These are phyloP conservation scores for Aurelia aurita complex sp. Pacific DNA, from an alignment of 30 jellyfish, hydroid and myxozoan species.

Conservation along the genomic window DNA sequence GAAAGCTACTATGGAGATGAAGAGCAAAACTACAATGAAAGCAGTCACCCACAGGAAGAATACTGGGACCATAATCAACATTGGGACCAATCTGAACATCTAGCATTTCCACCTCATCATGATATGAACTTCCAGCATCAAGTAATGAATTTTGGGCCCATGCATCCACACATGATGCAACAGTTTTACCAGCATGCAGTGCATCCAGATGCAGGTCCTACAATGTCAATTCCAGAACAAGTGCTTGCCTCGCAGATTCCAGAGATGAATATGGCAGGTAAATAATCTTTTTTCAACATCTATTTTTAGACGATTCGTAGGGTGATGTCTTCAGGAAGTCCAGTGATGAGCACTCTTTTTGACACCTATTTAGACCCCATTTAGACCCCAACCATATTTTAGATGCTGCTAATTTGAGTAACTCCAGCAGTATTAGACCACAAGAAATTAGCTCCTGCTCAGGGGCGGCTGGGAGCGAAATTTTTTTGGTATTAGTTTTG, in stretches of 20 bases:
- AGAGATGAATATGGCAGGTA: slow-evolving; percentile 38
- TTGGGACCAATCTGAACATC: slow-evolving; percentile 55
- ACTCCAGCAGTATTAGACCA: too few species aligned
- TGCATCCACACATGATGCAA: slow-evolving; percentile 32
- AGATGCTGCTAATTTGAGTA: too few species aligned
- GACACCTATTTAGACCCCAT: too few species aligned
- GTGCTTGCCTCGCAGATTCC: slow-evolving; percentile 59
- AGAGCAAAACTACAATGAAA: not conserved
- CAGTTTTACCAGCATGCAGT: slow-evolving; percentile 38
- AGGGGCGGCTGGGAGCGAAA: too few species aligned
- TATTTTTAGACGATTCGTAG: too few species aligned
- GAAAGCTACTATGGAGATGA: not conserved
- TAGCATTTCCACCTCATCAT: slow-evolving; percentile 41
- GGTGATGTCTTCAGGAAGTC: too few species aligned
- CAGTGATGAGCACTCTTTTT: too few species aligned
- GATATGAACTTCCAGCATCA: slow-evolving; percentile 31
- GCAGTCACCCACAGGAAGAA: slow-evolving; percentile 20
- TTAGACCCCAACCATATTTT: too few species aligned
- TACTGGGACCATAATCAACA: slow-evolving; percentile 48
- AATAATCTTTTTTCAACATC: too few species aligned
- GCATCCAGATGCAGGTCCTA: slow-evolving; percentile 30
- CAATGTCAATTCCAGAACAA: slow-evolving; percentile 60
- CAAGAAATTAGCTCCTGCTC: too few species aligned
- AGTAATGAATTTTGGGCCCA: slow-evolving; percentile 14
- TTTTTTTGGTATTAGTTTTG: too few species aligned